A percentile compares a stretch with the other conserved stretches of the same genome.
phyloP scores from a whole-genome alignment of 2,888 invertebrate species.

The Brenthis daphne region DNA sequence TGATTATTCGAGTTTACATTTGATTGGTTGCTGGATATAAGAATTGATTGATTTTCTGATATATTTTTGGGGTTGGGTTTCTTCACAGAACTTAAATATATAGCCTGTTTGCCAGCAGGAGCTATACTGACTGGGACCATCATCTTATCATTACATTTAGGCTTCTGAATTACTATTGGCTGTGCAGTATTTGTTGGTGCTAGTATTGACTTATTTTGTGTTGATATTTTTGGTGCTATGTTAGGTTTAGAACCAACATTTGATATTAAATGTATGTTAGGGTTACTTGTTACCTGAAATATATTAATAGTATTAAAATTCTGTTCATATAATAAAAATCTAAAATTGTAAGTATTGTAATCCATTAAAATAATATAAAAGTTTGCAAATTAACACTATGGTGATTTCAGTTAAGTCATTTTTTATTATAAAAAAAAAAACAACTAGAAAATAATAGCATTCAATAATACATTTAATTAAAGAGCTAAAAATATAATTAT shows the following conservation, averaged over 20 bases:
- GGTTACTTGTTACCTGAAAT: constrained; percentile 71
- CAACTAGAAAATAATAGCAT: too few species aligned
- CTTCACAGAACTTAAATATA: constrained; percentile 81
- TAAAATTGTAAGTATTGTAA: too few species aligned
- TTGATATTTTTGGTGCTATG: constrained; percentile 67
- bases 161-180: constrained; percentile 83
- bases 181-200: constrained; percentile 70
- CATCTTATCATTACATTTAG: constrained; percentile 73
- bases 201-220: constrained; percentile 65
- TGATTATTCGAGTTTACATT: constrained; percentile 72
- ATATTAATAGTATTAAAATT: constrained; percentile 19
- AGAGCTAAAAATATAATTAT: too few species aligned
- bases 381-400: too few species aligned
- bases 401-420: too few species aligned
- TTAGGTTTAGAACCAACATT: constrained; percentile 69
- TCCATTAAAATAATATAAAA: too few species aligned
- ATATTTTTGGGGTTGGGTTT: constrained; percentile 67
- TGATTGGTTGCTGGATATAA: constrained; percentile 72
- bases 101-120: constrained; percentile 72
- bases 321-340: too few species aligned
- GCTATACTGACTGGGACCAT: constrained; percentile 77
- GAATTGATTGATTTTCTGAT: constrained; percentile 71
- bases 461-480: too few species aligned
- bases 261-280: constrained; percentile 73
- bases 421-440: too few species aligned